These are phyloP conservation scores for Clupea harengus DNA, from an alignment of 2,113 vertebrate genomes.

Conservation along the genomic window DNA sequence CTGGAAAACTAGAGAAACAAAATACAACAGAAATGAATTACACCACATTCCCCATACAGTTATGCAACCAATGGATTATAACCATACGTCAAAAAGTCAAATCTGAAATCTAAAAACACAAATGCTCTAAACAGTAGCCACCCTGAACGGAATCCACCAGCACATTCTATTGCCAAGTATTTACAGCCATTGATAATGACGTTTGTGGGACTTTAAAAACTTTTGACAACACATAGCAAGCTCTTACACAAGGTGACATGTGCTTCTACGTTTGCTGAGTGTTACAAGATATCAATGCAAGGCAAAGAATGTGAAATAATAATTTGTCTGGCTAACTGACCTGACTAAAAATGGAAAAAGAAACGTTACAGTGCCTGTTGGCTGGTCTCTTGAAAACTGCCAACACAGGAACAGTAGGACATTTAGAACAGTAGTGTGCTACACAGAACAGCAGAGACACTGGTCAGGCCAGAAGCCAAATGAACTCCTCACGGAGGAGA, in stretches of 20 bases:
- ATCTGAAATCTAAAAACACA: too few relatives aligned
- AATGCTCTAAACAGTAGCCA: not conserved
- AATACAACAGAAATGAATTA: not conserved
- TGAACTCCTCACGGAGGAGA: not conserved
- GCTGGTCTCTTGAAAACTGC: too few relatives aligned
- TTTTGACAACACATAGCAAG: not conserved
- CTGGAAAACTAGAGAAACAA: not conserved
- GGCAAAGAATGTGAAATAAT: not conserved
- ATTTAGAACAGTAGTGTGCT: not conserved
- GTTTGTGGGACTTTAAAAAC: not conserved
- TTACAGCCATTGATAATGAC: not conserved
- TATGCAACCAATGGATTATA: not conserved
- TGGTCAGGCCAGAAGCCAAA: not conserved
- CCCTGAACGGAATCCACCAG: not conserved
- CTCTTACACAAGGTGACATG: not conserved
- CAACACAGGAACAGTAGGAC: not conserved
- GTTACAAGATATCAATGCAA: constrained; percentile 3
- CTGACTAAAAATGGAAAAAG: too few relatives aligned
- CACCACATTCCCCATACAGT: not conserved
- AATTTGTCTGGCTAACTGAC: too few relatives aligned
- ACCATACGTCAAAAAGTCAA: not conserved
- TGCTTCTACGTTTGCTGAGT: not conserved
- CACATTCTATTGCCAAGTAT: not conserved
- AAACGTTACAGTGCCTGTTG: too few relatives aligned
- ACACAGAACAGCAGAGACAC: not conserved